Evolutionary conservation across 2,888 invertebrate species (phyloP).

Genomic region (Coelopa pilipes): DNA sequence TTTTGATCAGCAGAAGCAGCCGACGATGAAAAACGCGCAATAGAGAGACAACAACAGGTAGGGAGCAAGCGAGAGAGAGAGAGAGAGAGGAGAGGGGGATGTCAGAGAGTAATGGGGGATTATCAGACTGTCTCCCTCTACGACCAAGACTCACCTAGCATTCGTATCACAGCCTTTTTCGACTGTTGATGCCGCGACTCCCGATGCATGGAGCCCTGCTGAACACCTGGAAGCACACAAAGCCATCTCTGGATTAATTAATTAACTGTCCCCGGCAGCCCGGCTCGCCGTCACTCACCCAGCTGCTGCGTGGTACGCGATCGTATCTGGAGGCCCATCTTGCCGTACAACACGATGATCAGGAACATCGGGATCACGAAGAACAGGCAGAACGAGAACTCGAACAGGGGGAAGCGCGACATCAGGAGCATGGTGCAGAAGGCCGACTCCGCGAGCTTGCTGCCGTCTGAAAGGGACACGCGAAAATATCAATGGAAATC

Average conservation of each 20-base stretch:
- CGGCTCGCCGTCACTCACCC: conserved; percentile 53
- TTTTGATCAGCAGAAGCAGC: no score
- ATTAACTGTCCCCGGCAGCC: neutral
- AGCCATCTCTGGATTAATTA: conserved; percentile 1
- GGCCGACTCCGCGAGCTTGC: conserved; percentile 77
- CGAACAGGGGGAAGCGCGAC: conserved; percentile 78
- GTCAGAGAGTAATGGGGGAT: no score
- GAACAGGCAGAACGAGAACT: conserved; percentile 83
- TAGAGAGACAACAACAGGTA: no score
- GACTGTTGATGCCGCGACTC: conserved; percentile 77
- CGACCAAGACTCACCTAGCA: conserved; percentile 74
- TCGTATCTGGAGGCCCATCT: conserved; percentile 80
- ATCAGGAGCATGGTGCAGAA: conserved; percentile 80
- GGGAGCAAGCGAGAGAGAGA: no score
- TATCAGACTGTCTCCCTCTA: no score
- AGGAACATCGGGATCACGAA: conserved; percentile 81
- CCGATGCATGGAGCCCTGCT: conserved; percentile 75
- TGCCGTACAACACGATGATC: conserved; percentile 81
- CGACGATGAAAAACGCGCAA: no score
- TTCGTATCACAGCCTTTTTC: conserved; percentile 79
- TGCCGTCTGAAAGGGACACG: conserved; percentile 61
- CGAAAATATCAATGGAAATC: neutral
- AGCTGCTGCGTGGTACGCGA: conserved; percentile 69
- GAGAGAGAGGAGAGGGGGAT: no score
- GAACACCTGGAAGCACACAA: conserved; percentile 58